Conservation (phyloP, 1,140 invertebrate genomes). For the Drosophila pallidifrons region DNA sequence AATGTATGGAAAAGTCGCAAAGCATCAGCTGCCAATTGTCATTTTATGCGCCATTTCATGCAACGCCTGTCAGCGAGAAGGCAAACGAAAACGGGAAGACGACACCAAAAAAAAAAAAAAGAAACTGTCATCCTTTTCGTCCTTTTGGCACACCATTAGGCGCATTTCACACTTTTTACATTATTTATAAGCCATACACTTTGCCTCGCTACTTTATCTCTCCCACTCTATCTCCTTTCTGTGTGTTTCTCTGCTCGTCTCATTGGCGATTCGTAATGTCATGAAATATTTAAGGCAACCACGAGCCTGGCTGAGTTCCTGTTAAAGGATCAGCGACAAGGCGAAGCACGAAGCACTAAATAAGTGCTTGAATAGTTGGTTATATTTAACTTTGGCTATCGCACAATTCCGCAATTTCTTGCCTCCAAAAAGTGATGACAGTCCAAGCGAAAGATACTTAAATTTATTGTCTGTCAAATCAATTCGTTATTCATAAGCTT, state of each 20-base stretch:
- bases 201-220: slow-evolving; percentile 42
- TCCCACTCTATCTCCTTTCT: neutral
- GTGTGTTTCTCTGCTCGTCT: slow-evolving; percentile 16
- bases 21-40: slow-evolving; percentile 78
- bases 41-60: slow-evolving; percentile 78
- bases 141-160: slow-evolving; percentile 76
- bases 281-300: slow-evolving; percentile 70
- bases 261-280: slow-evolving; percentile 42
- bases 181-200: slow-evolving; percentile 74
- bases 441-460: neutral
- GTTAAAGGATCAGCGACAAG: slow-evolving; percentile 45
- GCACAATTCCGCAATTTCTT: neutral
- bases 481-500: no score
- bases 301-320: slow-evolving; percentile 31
- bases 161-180: slow-evolving; percentile 82
- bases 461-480: slow-evolving; percentile 7
- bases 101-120: neutral
- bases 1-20: slow-evolving; percentile 48
- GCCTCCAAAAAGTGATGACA: slow-evolving; percentile 1
- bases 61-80: slow-evolving; percentile 24
- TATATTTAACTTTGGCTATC: neutral
- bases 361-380: slow-evolving; percentile 19
- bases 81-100: no score
- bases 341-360: slow-evolving; percentile 19
- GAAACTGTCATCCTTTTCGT: slow-evolving; percentile 43